phyloP scores from a whole-genome alignment of 2,888 invertebrate species.

The Chaetoderma sp. region DNA sequence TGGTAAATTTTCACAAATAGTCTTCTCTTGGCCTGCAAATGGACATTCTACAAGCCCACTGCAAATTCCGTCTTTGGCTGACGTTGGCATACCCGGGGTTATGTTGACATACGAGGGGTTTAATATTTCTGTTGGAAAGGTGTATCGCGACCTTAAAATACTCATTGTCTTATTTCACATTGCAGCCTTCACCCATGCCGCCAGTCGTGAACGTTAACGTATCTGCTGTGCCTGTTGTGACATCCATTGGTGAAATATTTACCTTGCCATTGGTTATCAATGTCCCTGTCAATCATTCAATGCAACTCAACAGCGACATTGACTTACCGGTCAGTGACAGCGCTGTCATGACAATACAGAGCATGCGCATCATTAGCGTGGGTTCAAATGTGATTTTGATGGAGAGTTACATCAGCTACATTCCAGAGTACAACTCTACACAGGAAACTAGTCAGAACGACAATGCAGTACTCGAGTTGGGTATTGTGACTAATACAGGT shows the following conservation, averaged over 20 bases:
- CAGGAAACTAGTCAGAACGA: constrained; percentile 47
- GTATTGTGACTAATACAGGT: constrained; percentile 62
- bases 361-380: constrained; percentile 36
- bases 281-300: constrained; percentile 42
- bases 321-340: constrained; percentile 43
- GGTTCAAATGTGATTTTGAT: constrained; percentile 34
- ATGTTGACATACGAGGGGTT: too few relatives aligned
- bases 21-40: too few relatives aligned
- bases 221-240: too few relatives aligned
- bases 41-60: too few relatives aligned
- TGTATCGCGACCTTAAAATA: too few relatives aligned
- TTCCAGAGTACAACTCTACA: constrained; percentile 39
- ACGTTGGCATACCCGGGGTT: too few relatives aligned
- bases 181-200: too few relatives aligned
- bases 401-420: constrained; percentile 24
- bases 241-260: constrained; percentile 32
- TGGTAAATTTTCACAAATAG: too few relatives aligned
- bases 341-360: constrained; percentile 47
- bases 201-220: too few relatives aligned
- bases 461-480: constrained; percentile 43
- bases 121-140: too few relatives aligned
- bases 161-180: too few relatives aligned
- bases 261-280: constrained; percentile 40
- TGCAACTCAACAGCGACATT: constrained; percentile 46
- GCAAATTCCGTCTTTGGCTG: too few relatives aligned